Evolutionary conservation across 2,797 vertebrate genomes (phyloP), one percentile per base, ranked within the genome.

Genomic region (Chelmon rostratus): DNA sequence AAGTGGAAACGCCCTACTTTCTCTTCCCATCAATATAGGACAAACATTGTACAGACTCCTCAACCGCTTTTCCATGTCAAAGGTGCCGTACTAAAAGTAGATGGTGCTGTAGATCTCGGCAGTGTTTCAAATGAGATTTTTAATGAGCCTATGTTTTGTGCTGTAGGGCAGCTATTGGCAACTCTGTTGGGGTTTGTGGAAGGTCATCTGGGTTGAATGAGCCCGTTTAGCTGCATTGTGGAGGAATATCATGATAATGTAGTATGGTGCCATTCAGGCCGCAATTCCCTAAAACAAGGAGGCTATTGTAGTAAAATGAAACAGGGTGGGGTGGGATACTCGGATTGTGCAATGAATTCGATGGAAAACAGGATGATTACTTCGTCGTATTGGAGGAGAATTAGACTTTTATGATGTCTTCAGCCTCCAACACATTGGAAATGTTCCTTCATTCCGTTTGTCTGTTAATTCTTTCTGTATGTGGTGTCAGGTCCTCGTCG

Each of bases 201-300:
- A 91, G 93, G 92, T 94, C 93, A 90, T 87, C 83, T 86, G 89
- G 91, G 90, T 93, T 93, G 92, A 94, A 90, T 88, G 93, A 92
- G 92, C 86, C 90, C 76, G 77, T 92, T 93, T 86, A 89, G 91
- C 90, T 86, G 88, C 83, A 88, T 82, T 91, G 91, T 92, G 88
- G 78, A 89, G 84, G 87, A 94, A 92, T 94, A 95, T 94, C 93
- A 93, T 90, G 92, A 91, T 92, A 93, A 91, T 90, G 89, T 89
- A 88, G 86, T 91, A 86, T 90, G 91, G 93, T 93, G 91, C 90
- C 92, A 92, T 93, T 92, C 91, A 92, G 89, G 88, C 90, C 77
- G 38, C 89, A 79, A 83, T 90, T 79, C 89, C 84, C 85, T 77
- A 85, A 93, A 92, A 95, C 94, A 94, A 94, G 88, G 91, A 91